Conservation (phyloP, 2,888 invertebrate genomes). For the Cephus sareptanus region DNA sequence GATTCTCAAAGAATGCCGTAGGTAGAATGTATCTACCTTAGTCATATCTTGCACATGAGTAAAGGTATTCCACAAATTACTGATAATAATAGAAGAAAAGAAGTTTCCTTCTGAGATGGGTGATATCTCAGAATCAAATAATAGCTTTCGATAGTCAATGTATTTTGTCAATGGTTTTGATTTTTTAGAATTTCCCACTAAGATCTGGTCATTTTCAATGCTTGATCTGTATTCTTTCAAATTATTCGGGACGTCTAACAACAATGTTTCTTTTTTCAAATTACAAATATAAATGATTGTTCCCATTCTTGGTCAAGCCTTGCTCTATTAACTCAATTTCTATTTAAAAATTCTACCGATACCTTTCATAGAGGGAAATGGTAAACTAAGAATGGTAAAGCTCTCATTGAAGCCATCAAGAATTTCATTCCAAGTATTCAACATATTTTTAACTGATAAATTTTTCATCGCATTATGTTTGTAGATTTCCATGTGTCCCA, state of each 20-base stretch:
- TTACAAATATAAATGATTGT: background rate
- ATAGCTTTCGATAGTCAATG: conserved; percentile 18
- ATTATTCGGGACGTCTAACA: background rate
- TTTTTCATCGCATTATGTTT: background rate
- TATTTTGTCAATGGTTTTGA: conserved; percentile 7
- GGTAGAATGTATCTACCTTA: background rate
- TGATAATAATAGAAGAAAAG: conserved; percentile 13
- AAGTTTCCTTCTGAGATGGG: conserved; percentile 2
- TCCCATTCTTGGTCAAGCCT: background rate
- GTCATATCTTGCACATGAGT: conserved; percentile 12
- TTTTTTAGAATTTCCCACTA: conserved; percentile 10
- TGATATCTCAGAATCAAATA: conserved; percentile 8
- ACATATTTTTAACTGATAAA: background rate
- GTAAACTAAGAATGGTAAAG: conserved; percentile 17
- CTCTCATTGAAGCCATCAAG: background rate
- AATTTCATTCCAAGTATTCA: background rate
- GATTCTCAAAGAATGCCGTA: background rate
- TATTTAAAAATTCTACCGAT: background rate
- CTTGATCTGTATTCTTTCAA: background rate
- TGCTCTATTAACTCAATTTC: background rate
- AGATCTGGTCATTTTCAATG: background rate
- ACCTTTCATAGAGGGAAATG: conserved; percentile 15
- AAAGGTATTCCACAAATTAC: conserved; percentile 19
- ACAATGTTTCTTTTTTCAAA: background rate
- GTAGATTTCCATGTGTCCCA: background rate